phyloP scores from a whole-genome alignment of 2,113 vertebrate genomes.

The Tenebrosternarchus preto region DNA sequence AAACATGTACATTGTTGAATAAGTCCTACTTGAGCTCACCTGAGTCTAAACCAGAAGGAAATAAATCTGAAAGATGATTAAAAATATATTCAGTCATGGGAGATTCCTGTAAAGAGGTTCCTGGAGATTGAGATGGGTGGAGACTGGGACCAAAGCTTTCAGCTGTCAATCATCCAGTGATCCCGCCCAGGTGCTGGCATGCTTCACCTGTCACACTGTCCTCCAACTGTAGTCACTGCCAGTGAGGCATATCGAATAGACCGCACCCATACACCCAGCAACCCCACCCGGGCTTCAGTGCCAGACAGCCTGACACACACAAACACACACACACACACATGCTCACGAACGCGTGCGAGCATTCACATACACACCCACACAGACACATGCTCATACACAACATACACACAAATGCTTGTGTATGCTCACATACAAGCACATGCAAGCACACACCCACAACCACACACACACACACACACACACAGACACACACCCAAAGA shows the following conservation, averaged over 20 bases:
- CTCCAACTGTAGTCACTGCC: constrained; percentile 48
- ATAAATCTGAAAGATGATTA: no score
- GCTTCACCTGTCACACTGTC: constrained; percentile 39
- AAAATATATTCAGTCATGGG: constrained; percentile 27
- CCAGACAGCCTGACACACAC: not conserved
- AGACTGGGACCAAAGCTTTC: constrained; percentile 28
- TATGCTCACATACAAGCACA: not conserved
- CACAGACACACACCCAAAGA: no score
- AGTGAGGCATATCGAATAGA: constrained; percentile 43
- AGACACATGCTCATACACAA: not conserved
- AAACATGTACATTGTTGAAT: no score
- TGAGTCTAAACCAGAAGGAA: not conserved
- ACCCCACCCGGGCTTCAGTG: not conserved
- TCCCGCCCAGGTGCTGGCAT: constrained; percentile 51
- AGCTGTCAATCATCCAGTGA: constrained; percentile 22
- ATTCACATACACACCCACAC: not conserved
- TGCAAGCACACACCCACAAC: not conserved
- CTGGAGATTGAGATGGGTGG: constrained; percentile 18
- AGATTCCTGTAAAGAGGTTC: constrained; percentile 21
- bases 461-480: not conserved
- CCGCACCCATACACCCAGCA: constrained; percentile 27
- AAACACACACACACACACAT: not conserved
- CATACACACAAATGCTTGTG: no score
- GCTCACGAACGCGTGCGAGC: not conserved
- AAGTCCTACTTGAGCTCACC: not conserved